Conservation (phyloP, 2,113 vertebrate genomes). For the Actenoides hombroni region DNA sequence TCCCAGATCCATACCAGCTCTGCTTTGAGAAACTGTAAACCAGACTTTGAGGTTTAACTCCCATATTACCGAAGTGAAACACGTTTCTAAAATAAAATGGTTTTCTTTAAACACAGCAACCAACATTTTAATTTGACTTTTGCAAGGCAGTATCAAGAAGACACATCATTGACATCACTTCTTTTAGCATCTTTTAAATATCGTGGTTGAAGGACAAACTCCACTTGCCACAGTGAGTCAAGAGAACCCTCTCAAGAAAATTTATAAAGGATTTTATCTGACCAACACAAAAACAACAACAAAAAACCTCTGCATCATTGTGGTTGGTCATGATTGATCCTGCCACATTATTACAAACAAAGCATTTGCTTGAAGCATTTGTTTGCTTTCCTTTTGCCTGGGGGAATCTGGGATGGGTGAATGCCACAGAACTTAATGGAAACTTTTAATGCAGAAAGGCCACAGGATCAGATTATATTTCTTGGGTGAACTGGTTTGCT, state of each 20-base stretch:
- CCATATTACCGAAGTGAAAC: neutral
- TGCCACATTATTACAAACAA: conserved; percentile 28
- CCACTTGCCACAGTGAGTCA: conserved; percentile 1
- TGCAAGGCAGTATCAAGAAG: neutral
- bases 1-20: neutral
- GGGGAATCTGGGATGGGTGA: conserved; percentile 34
- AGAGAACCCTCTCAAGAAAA: conserved; percentile 1
- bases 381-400: conserved; percentile 36
- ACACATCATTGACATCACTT: neutral
- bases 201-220: neutral
- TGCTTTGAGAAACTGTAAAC: neutral
- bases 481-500: conserved; percentile 29
- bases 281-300: neutral
- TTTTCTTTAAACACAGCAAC: neutral
- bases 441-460: conserved; percentile 35
- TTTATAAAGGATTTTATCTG: conserved; percentile 28
- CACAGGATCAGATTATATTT: conserved; percentile 12
- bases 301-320: conserved; percentile 26
- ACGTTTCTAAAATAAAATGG: neutral
- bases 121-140: neutral
- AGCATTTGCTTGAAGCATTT: neutral
- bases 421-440: conserved; percentile 43
- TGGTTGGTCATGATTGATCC: conserved; percentile 38
- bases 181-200: conserved; percentile 28
- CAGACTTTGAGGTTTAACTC: neutral